These are phyloP conservation scores for Myxocyprinus asiaticus DNA, from an alignment of 2,113 vertebrate species.

Conservation along the genomic window DNA sequence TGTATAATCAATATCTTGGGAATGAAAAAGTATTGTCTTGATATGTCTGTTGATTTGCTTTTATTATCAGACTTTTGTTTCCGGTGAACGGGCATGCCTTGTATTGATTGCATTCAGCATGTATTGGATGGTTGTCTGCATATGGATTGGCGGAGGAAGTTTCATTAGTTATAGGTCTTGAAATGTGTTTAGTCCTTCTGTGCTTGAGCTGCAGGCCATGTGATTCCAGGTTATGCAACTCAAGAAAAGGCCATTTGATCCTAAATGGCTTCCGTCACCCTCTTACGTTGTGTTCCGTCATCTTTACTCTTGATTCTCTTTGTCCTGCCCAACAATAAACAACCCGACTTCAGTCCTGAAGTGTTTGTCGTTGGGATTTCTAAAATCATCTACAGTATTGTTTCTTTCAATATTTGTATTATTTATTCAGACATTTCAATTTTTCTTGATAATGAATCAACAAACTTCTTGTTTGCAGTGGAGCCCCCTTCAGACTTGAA, in stretches of 20 bases:
- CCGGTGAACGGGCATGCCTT: constrained; percentile 85
- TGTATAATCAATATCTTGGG: constrained; percentile 76
- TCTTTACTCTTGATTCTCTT: constrained; percentile 74
- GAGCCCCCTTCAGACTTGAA: constrained; percentile 95
- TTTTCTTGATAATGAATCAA: constrained; percentile 1
- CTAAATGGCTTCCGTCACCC: constrained; percentile 85
- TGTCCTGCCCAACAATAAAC: constrained; percentile 87
- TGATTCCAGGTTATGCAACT: constrained; percentile 84
- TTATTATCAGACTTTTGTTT: constrained; percentile 60
- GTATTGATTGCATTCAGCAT: constrained; percentile 92
- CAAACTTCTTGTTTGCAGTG: constrained; percentile 84
- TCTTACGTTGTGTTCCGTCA: constrained; percentile 71
- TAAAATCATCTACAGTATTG: constrained; percentile 78
- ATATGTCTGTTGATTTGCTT: constrained; percentile 51
- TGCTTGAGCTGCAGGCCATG: constrained; percentile 94
- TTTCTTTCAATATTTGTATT: constrained; percentile 60
- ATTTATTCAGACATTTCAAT: constrained; percentile 51
- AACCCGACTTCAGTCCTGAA: constrained; percentile 76
- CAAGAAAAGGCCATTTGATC: constrained; percentile 92
- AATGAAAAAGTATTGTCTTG: constrained; percentile 60
- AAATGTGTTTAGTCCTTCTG: constrained; percentile 80
- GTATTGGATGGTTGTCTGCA: constrained; percentile 91
- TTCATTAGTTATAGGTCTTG: constrained; percentile 72
- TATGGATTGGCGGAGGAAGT: constrained; percentile 80
- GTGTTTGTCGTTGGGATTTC: constrained; percentile 91